Evolutionary conservation across 2,888 invertebrate species (phyloP).

Genomic region (Hoplodrina blanda): DNA sequence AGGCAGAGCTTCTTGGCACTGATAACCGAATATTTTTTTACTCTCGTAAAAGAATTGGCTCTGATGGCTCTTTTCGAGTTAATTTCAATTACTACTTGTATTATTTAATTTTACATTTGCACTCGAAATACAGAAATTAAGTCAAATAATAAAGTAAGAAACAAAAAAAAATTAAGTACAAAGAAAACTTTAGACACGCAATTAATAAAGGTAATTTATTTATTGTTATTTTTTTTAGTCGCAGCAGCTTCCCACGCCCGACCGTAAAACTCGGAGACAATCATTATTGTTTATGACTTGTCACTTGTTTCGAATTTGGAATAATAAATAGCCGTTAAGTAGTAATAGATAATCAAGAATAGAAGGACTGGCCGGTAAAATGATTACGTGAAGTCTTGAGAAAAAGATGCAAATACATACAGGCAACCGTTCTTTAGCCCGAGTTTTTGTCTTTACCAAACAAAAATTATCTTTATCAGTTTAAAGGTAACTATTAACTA

Average conservation of each 20-base stretch:
- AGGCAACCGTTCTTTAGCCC: too few relatives aligned
- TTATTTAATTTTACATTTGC: background rate
- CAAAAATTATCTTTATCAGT: background rate
- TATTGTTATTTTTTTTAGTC: slow-evolving; percentile 18
- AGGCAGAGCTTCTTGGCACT: too few relatives aligned
- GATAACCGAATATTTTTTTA: too few relatives aligned
- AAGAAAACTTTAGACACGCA: background rate
- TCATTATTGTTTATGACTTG: slow-evolving; percentile 45
- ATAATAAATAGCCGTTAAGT: background rate
- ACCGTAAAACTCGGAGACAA: slow-evolving; percentile 23
- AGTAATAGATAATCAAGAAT: too few relatives aligned
- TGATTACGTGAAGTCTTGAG: too few relatives aligned
- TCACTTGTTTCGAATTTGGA: slow-evolving; percentile 39
- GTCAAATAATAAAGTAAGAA: background rate
- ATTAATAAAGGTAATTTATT: slow-evolving; percentile 18
- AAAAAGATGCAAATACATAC: too few relatives aligned
- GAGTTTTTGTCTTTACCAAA: background rate
- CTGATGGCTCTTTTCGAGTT: too few relatives aligned
- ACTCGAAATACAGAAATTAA: background rate
- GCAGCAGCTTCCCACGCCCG: slow-evolving; percentile 31
- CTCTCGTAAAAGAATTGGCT: too few relatives aligned
- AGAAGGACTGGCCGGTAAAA: too few relatives aligned
- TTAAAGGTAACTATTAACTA: too few relatives aligned
- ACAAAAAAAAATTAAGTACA: background rate
- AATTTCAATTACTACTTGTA: too few relatives aligned